Percentiles rank a stretch among this genome's conserved stretches.
Conservation (phyloP, 2,113 vertebrate species). For the Rutilus rutilus region DNA sequence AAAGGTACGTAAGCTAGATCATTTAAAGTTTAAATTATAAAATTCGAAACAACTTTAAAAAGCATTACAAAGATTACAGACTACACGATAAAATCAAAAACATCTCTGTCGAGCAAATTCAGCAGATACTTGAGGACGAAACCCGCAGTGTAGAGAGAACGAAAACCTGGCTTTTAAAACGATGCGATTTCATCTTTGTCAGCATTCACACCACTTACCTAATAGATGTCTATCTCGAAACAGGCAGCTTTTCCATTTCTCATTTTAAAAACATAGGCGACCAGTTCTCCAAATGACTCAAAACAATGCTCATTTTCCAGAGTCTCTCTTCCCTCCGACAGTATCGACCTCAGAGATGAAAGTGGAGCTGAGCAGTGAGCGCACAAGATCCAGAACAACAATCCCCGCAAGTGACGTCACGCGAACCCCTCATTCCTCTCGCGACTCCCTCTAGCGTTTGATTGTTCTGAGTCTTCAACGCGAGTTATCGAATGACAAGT, state of each 20-base stretch:
- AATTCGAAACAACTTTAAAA: not conserved
- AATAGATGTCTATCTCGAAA: not conserved
- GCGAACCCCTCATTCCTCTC: constrained; percentile 11
- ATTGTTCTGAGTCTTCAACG: not conserved
- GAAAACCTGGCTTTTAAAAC: not conserved
- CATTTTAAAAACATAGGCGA: constrained; percentile 6
- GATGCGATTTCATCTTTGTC: not conserved
- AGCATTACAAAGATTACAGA: not conserved
- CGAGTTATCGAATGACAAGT: not conserved
- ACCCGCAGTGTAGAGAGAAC: constrained; percentile 18
- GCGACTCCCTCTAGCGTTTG: constrained; percentile 30
- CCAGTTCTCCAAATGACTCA: constrained; percentile 13
- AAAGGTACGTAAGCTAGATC: not conserved
- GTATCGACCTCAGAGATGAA: constrained; percentile 29
- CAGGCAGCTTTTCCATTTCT: constrained; percentile 4
- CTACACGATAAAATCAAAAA: not conserved
- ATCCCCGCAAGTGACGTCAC: constrained; percentile 71
- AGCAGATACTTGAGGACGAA: not conserved
- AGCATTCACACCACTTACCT: constrained; percentile 46
- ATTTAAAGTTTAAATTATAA: not conserved
- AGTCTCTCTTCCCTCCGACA: constrained; percentile 38
- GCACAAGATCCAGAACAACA: constrained; percentile 41
- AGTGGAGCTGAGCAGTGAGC: constrained; percentile 28
- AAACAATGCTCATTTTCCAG: constrained; percentile 13
- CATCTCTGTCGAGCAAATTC: not conserved